A percentile compares a stretch with the other conserved stretches of the same genome.
phyloP scores from a whole-genome alignment of 2,113 vertebrate species.

The Paracanthobrama guichenoti region DNA sequence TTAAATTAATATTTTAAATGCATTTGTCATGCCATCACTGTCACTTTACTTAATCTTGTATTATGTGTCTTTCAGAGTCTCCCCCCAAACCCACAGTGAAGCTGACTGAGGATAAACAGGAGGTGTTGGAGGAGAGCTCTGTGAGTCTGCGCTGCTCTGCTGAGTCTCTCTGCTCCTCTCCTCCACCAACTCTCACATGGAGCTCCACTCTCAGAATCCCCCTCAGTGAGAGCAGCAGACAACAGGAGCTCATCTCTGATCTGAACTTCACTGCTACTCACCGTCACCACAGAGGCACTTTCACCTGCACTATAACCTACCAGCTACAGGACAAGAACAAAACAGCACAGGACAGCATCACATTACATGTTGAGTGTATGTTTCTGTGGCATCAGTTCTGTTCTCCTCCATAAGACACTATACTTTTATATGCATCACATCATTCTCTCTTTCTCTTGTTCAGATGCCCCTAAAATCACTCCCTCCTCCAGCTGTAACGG shows the following conservation, averaged over 20 bases:
- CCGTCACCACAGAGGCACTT: conserved; percentile 19
- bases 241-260: conserved; percentile 42
- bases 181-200: conserved; percentile 35
- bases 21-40: no score
- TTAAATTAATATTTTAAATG: no score
- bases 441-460: background rate
- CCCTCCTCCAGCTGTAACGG: background rate
- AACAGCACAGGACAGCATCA: no score
- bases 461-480: background rate
- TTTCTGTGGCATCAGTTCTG: background rate
- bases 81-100: background rate
- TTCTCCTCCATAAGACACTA: background rate
- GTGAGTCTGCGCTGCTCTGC: conserved; percentile 38
- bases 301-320: conserved; percentile 11
- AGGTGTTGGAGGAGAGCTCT: conserved; percentile 43
- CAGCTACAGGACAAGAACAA: conserved; percentile 33
- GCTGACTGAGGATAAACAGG: conserved; percentile 12
- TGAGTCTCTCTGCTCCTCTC: conserved; percentile 21
- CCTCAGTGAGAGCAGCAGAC: background rate
- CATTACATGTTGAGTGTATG: conserved; percentile 6
- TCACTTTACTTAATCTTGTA: background rate
- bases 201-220: conserved; percentile 10
- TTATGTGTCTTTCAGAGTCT: conserved; percentile 13
- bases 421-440: background rate
- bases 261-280: background rate